These are phyloP conservation scores for Lithobates sylvaticus DNA, from an alignment of 2,797 vertebrate genomes.

Conservation along the genomic window DNA sequence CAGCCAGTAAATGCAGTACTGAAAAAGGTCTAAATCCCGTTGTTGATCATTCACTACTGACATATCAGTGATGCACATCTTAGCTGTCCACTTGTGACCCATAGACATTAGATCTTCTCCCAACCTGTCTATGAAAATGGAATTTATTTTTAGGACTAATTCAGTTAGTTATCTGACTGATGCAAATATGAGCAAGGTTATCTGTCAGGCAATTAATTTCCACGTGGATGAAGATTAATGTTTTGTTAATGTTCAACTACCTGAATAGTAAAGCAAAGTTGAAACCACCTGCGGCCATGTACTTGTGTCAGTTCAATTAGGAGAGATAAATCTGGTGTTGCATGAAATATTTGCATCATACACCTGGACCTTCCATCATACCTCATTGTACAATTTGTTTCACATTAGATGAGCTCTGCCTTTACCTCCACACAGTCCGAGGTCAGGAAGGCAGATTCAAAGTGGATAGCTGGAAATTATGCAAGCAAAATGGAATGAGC, in stretches of 20 bases:
- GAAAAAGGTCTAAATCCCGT: too few relatives aligned
- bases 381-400: conserved; percentile 61
- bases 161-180: background rate
- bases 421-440: conserved; percentile 56
- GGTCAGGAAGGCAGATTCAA: background rate
- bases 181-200: conserved; percentile 37
- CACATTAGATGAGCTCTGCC: conserved; percentile 56
- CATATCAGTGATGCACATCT: too few relatives aligned
- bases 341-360: conserved; percentile 72
- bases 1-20: too few relatives aligned
- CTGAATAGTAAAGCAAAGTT: conserved; percentile 66
- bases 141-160: background rate
- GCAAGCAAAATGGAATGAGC: too few relatives aligned
- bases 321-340: conserved; percentile 73
- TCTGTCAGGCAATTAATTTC: conserved; percentile 23
- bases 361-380: conserved; percentile 72
- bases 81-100: too few relatives aligned
- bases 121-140: too few relatives aligned
- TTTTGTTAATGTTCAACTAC: conserved; percentile 69
- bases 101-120: too few relatives aligned
- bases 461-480: background rate
- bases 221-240: conserved; percentile 31
- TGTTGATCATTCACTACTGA: too few relatives aligned
- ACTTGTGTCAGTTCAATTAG: conserved; percentile 62
- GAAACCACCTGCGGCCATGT: conserved; percentile 73